Evolutionary conservation across 2,797 vertebrate species (phyloP), one percentile per base, ranked within the genome.

Genomic region (Lemur catta): DNA sequence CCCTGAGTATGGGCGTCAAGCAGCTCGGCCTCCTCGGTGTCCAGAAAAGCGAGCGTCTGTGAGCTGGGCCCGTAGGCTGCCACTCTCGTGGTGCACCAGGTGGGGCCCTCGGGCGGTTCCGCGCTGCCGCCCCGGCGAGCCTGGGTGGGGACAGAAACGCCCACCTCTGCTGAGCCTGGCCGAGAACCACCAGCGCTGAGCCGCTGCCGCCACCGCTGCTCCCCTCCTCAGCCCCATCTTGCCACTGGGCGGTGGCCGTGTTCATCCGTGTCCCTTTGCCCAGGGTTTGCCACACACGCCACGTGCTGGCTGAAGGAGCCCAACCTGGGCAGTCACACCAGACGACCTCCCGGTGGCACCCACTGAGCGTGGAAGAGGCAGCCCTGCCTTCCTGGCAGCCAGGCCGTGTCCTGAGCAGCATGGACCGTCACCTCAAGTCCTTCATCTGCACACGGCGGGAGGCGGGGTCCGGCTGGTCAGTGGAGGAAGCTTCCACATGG

Each of bases 51-150:
- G 97, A 99, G 99, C 74, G 99, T 99, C 98, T 99, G 99, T 79
- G 99, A 99, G 98, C 99, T 99, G 98, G 99, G 99, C 98, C 99
- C 99, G 98, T 99, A 99, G 98, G 99, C 99, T 98, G 99, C 99
- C 98, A 99, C 99, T 97, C 99, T 99, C 99, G 99, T 99, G 93
- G 91, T 94, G 98, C 96, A 90, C 96, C 80, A 94, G 38, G 50
- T 18, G 79, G 82, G 55, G 78, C 81, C 91, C 88, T 69, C 59
- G 4, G 71, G 78, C 92, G 72, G 92, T 72, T 82, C 75, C 93
- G 63, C 97, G 35, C 63, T 48, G 48, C 24, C 17, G 59, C 72
- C 79, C n/a, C 38, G 24, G 35, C 18, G 48, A 50, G 84, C 84
- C 90, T 74, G 71, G 35, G 30, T 14, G 18, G 63, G 94, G 43